phyloP scores from a whole-genome alignment of 2,888 invertebrate genomes.

The Phortica magna region DNA sequence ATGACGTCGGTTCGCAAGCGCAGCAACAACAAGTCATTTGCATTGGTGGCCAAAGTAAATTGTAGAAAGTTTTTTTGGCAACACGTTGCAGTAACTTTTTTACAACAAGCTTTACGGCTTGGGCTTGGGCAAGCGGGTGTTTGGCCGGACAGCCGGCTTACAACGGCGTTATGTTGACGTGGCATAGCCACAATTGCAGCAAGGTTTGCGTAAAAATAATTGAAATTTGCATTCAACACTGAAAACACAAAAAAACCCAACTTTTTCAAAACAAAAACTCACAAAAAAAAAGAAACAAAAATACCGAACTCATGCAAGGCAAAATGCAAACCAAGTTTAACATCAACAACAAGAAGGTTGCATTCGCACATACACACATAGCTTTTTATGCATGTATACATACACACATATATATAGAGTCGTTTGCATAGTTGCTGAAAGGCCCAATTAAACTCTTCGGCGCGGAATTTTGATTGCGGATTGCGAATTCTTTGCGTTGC shows the following conservation, averaged over 20 bases:
- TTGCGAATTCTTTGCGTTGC: constrained; percentile 44
- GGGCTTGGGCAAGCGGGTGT: not conserved
- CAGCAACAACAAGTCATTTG: constrained; percentile 19
- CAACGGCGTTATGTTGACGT: constrained; percentile 3
- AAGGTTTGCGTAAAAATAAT: constrained; percentile 34
- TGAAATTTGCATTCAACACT: constrained; percentile 34
- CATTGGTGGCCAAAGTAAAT: constrained; percentile 28
- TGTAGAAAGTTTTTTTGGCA: constrained; percentile 25
- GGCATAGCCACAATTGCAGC: constrained; percentile 30
- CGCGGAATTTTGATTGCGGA: constrained; percentile 66
- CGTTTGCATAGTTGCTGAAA: constrained; percentile 40
- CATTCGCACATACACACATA: constrained; percentile 2
- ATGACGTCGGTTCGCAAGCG: not conserved
- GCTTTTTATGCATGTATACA: not conserved
- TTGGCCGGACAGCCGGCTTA: not conserved
- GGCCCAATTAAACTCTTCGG: constrained; percentile 65
- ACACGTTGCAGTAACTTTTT: constrained; percentile 22
- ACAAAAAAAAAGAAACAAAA: not conserved
- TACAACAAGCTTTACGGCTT: too few relatives aligned
- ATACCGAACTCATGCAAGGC: constrained; percentile 1
- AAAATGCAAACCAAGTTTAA: constrained; percentile 24
- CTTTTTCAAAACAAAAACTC: not conserved
- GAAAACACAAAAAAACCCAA: not conserved
- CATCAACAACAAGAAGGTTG: constrained; percentile 22
- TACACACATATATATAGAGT: constrained; percentile 6